Conservation (phyloP, 2,113 vertebrate genomes). For the Thermophis baileyi region DNA sequence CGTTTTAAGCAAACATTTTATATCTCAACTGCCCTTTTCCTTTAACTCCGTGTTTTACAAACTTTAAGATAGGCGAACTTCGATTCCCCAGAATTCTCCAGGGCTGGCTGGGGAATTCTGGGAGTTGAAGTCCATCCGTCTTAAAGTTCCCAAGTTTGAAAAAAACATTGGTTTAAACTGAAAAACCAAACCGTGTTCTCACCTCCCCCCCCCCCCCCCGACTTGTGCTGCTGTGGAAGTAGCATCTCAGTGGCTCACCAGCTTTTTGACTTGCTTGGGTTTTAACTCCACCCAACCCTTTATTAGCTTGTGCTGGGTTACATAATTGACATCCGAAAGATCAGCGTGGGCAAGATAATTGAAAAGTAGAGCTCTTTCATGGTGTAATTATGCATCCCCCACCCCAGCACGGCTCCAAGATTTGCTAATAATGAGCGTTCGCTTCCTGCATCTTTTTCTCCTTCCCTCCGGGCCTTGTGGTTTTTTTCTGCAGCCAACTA, state of each 20-base stretch:
- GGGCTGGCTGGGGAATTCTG: neutral
- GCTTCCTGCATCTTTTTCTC: conserved; percentile 20
- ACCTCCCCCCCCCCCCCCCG: neutral
- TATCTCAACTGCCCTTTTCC: neutral
- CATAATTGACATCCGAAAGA: conserved; percentile 26
- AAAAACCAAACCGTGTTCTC: neutral
- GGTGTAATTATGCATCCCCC: conserved; percentile 24
- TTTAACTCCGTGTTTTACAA: neutral
- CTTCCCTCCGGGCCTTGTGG: conserved; percentile 23
- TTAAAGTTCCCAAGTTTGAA: neutral
- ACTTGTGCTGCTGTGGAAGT: neutral
- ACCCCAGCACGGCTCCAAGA: neutral
- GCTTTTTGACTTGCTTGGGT: neutral
- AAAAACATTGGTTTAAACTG: neutral
- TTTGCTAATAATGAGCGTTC: neutral
- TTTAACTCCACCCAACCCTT: neutral
- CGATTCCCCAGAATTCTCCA: neutral
- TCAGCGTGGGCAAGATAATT: conserved; percentile 1
- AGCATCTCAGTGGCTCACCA: neutral
- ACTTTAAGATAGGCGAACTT: neutral
- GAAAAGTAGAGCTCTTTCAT: conserved; percentile 26
- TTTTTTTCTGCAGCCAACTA: neutral
- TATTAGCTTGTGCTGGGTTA: conserved; percentile 24
- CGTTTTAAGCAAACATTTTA: neutral
- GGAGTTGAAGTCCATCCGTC: neutral